Evolutionary conservation across 2,888 invertebrate species (phyloP).

Genomic region (Caenorhabditis wallacei): DNA sequence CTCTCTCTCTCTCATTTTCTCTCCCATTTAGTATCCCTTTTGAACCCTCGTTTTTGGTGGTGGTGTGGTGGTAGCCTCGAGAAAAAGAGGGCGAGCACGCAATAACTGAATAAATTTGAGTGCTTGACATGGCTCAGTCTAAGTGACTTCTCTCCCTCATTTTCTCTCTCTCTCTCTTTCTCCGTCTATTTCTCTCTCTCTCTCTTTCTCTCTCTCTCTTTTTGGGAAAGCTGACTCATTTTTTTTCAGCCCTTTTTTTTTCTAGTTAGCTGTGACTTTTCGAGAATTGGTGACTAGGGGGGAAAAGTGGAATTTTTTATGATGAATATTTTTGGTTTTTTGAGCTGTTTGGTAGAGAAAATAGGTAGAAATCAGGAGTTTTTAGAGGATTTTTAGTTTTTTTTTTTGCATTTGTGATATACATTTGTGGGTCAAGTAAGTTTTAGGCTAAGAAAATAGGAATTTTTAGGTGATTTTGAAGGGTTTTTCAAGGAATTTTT

Average conservation of each 20-base stretch:
- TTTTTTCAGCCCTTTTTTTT: not conserved
- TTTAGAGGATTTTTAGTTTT: too few species aligned
- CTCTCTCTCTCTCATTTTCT: constrained; percentile 26
- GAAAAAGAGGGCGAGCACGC: not conserved
- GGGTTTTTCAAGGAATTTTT: not conserved
- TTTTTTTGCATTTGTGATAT: too few species aligned
- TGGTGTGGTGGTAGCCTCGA: not conserved
- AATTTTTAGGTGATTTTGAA: too few species aligned
- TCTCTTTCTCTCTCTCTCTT: not conserved
- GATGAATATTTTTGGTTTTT: too few species aligned
- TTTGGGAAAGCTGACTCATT: not conserved
- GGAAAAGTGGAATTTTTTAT: too few species aligned
- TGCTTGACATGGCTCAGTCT: not conserved
- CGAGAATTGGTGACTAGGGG: not conserved
- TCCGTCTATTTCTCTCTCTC: not conserved
- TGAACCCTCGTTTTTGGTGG: too few species aligned
- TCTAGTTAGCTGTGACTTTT: too few species aligned
- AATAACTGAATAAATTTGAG: constrained; percentile 39
- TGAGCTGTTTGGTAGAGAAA: too few species aligned
- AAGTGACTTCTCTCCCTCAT: not conserved
- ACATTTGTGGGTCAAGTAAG: too few species aligned
- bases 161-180: not conserved
- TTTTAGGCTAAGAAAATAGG: too few species aligned
- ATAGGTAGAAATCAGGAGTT: too few species aligned
- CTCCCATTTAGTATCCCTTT: not conserved